Evolutionary conservation across 2,888 invertebrate species (phyloP).

Genomic region (Pachliopta kotzebuea): DNA sequence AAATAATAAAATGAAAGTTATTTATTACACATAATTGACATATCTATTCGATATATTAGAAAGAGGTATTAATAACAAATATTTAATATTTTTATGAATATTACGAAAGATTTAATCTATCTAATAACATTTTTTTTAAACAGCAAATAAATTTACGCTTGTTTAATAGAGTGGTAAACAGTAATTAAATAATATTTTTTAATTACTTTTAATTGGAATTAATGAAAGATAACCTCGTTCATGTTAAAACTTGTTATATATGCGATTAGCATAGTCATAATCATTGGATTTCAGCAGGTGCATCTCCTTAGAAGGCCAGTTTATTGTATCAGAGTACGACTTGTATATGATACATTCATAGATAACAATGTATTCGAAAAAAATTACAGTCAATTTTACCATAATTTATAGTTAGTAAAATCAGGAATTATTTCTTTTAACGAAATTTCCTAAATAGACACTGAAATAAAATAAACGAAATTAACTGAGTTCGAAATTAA

Average conservation of each 20-base stretch:
- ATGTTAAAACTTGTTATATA: slow-evolving; percentile 46
- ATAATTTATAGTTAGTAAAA: background rate
- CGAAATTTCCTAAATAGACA: too few species aligned
- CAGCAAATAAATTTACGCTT: too few species aligned
- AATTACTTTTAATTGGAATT: background rate
- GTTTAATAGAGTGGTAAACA: too few species aligned
- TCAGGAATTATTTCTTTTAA: background rate
- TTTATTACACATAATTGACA: too few species aligned
- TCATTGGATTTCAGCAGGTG: slow-evolving; percentile 70
- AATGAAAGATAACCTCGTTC: slow-evolving; percentile 14
- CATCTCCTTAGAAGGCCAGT: slow-evolving; percentile 59
- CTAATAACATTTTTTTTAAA: too few species aligned
- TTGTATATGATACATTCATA: slow-evolving; percentile 50
- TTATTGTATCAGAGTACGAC: slow-evolving; percentile 51
- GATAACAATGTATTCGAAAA: background rate
- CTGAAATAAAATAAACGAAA: too few species aligned
- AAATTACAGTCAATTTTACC: background rate
- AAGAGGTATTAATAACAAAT: too few species aligned
- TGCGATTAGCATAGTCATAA: slow-evolving; percentile 57
- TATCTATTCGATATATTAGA: too few species aligned
- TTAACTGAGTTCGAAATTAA: too few species aligned
- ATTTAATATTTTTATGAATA: too few species aligned
- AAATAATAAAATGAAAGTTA: too few species aligned
- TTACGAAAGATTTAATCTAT: too few species aligned
- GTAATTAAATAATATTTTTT: background rate